A percentile compares a stretch with the other conserved stretches of the same genome.
phyloP scores from a whole-genome alignment of 2,113 vertebrate species.

The Actinemys pallida region DNA sequence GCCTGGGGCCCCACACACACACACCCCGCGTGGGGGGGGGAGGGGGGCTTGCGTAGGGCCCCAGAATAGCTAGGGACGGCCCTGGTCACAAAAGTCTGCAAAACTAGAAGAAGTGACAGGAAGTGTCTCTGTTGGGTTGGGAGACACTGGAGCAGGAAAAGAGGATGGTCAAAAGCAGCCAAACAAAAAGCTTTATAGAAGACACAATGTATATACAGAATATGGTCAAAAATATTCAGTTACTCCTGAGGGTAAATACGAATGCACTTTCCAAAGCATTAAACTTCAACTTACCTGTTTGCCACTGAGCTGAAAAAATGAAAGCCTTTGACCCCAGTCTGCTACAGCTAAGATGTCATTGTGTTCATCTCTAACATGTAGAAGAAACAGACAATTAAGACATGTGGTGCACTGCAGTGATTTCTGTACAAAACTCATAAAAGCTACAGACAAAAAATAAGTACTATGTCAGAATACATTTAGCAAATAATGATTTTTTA shows the following conservation, averaged over 20 bases:
- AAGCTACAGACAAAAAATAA: background rate
- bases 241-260: background rate
- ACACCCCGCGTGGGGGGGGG: no score
- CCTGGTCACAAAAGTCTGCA: background rate
- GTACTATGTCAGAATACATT: background rate
- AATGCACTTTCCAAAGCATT: background rate
- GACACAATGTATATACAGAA: background rate
- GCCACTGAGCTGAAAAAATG: slow-evolving; percentile 98
- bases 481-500: background rate
- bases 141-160: background rate
- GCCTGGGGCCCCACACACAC: no score
- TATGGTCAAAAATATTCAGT: background rate
- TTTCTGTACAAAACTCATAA: background rate
- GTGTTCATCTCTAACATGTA: slow-evolving; percentile 90
- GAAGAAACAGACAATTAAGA: slow-evolving; percentile 20
- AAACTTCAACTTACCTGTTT: slow-evolving; percentile 87
- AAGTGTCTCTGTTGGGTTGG: background rate
- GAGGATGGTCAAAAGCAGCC: background rate
- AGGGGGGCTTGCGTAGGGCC: no score
- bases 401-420: background rate
- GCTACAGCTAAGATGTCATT: slow-evolving; percentile 96
- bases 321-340: slow-evolving; percentile 97
- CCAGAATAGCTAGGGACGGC: no score
- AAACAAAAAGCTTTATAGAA: background rate
- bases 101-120: background rate